Conservation (phyloP, 2,797 vertebrate species). For the Oreochromis mossambicus region DNA sequence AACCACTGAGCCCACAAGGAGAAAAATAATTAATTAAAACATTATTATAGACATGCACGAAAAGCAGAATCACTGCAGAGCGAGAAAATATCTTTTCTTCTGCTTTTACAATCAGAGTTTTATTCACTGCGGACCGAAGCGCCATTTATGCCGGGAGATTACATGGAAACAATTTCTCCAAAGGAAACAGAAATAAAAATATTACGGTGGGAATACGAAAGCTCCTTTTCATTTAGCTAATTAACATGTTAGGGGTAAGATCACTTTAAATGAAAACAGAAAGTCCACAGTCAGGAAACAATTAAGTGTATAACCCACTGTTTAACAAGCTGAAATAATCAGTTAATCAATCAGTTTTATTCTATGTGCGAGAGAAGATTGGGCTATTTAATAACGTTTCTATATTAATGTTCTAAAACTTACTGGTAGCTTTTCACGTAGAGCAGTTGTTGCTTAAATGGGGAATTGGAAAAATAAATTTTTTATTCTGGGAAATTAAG, state of each 20-base stretch:
- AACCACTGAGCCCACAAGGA: background rate
- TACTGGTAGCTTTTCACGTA: too few species aligned
- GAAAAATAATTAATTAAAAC: background rate
- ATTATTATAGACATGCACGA: background rate
- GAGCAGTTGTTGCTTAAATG: too few species aligned
- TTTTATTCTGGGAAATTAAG: too few species aligned
- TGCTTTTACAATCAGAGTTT: background rate
- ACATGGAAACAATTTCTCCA: background rate
- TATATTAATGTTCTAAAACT: too few species aligned
- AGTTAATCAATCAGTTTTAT: too few species aligned
- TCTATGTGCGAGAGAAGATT: too few species aligned
- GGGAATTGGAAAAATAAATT: too few species aligned
- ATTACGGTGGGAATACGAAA: background rate
- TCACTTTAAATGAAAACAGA: background rate
- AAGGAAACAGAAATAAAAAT: background rate
- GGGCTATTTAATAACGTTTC: too few species aligned
- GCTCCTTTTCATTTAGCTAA: accelerated
- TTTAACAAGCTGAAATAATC: too few species aligned
- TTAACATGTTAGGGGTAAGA: background rate
- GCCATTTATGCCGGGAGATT: background rate
- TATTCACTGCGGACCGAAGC: background rate
- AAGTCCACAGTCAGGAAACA: background rate
- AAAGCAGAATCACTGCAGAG: accelerated
- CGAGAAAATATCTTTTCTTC: accelerated
- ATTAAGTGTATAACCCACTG: background rate